Conservation (phyloP, 1,140 invertebrate genomes). For the Pseudomyrmex flavicornis region DNA sequence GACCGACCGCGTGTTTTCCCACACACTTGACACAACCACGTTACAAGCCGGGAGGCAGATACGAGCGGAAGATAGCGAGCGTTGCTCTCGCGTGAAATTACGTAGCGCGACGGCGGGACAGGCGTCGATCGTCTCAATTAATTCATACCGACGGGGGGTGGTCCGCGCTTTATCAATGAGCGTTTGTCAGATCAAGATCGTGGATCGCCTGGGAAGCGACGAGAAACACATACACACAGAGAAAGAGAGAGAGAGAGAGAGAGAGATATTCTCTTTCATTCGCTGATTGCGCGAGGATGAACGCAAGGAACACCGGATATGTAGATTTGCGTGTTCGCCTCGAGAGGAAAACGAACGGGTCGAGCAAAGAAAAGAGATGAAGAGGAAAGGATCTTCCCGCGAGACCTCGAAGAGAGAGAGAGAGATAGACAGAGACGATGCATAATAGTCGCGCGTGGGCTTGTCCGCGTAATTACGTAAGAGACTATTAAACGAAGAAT, state of each 20-base stretch:
- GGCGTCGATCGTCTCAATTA: constrained; percentile 33
- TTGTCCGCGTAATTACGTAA: constrained; percentile 60
- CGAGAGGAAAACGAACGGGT: not conserved
- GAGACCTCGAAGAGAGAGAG: constrained; percentile 5
- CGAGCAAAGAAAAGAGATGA: constrained; percentile 38
- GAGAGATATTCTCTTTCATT: not conserved
- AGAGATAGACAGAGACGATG: not conserved
- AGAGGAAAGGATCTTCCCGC: constrained; percentile 7
- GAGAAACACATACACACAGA: not conserved
- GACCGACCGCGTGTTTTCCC: not conserved
- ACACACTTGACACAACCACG: not conserved
- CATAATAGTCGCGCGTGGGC: constrained; percentile 46
- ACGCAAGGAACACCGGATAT: not conserved
- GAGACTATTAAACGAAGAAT: constrained; percentile 57
- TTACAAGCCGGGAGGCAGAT: constrained; percentile 23
- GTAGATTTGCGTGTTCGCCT: not conserved
- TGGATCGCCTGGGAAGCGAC: not conserved
- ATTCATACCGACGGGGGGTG: not conserved
- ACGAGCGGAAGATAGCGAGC: constrained; percentile 15
- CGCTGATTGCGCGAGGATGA: not conserved
- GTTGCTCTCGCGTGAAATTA: constrained; percentile 26
- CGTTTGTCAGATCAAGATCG: not conserved
- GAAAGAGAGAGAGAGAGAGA: not conserved
- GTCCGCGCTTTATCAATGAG: constrained; percentile 12
- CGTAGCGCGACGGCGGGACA: constrained; percentile 26